Conservation (phyloP, 1,140 invertebrate species). For the Aphis craccivora region DNA sequence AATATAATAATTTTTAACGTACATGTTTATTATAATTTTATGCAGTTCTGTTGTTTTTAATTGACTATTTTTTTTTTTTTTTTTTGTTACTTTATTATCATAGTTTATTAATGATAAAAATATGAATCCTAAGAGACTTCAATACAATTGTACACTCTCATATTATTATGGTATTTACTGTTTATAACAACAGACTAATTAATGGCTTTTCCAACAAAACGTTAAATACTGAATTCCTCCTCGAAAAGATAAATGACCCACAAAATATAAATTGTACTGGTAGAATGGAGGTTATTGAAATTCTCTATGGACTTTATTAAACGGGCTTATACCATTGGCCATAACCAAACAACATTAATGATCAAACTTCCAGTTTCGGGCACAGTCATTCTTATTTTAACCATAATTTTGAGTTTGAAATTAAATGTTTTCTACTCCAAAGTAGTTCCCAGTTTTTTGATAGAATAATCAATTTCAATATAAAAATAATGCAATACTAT, state of each 20-base stretch:
- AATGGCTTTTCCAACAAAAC: constrained; percentile 23
- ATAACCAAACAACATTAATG: constrained; percentile 14
- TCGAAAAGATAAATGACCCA: constrained; percentile 33
- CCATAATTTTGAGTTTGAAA: neutral
- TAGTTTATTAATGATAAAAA: neutral
- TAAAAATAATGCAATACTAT: neutral
- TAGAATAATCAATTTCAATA: neutral
- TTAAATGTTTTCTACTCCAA: neutral
- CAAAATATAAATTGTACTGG: constrained; percentile 26
- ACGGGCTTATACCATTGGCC: neutral
- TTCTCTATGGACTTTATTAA: constrained; percentile 11
- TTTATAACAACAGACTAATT: constrained; percentile 26
- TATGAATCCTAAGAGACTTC: neutral
- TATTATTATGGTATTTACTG: neutral
- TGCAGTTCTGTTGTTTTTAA: neutral
- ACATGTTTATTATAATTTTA: neutral
- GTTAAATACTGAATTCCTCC: neutral
- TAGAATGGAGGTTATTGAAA: neutral
- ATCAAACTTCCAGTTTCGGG: neutral
- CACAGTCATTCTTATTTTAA: neutral
- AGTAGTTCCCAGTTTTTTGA: neutral
- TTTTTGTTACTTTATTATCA: neutral
- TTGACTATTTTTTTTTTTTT: constrained; percentile 2
- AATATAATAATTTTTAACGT: neutral
- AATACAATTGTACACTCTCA: neutral